Conservation (phyloP, 1,140 invertebrate species). For the Leptonema lineaticorne region DNA sequence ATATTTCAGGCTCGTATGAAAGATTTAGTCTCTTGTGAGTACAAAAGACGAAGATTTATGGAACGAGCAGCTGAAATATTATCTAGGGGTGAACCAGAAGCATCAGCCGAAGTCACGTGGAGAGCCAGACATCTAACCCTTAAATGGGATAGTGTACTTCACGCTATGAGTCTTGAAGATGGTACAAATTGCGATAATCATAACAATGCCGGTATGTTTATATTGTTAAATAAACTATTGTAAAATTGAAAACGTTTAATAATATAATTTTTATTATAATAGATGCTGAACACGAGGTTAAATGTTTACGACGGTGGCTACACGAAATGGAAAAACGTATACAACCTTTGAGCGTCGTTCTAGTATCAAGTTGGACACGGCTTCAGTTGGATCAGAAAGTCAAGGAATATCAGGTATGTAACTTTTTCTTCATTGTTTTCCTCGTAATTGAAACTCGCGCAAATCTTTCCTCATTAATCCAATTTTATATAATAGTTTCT, state of each 20-base stretch:
- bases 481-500: no score
- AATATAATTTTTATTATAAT: constrained; percentile 23
- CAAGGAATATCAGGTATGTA: constrained; percentile 67
- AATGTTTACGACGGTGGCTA: constrained; percentile 69
- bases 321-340: constrained; percentile 66
- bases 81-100: constrained; percentile 65
- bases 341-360: constrained; percentile 63
- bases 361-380: constrained; percentile 59
- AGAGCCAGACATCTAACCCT: constrained; percentile 64
- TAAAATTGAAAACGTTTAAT: not conserved
- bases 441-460: no score
- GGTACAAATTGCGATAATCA: constrained; percentile 14
- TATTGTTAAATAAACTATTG: not conserved
- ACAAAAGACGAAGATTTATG: constrained; percentile 72
- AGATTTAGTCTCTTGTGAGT: constrained; percentile 69
- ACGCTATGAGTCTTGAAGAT: constrained; percentile 40
- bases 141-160: constrained; percentile 69
- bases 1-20: constrained; percentile 67
- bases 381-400: constrained; percentile 68
- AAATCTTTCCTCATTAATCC: no score
- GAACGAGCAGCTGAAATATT: constrained; percentile 76
- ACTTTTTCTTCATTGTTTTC: not conserved
- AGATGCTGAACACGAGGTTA: constrained; percentile 73
- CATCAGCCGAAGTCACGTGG: constrained; percentile 75
- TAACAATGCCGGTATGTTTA: constrained; percentile 29